phyloP scores from a whole-genome alignment of 2,113 vertebrate species.

The Papio anubis region DNA sequence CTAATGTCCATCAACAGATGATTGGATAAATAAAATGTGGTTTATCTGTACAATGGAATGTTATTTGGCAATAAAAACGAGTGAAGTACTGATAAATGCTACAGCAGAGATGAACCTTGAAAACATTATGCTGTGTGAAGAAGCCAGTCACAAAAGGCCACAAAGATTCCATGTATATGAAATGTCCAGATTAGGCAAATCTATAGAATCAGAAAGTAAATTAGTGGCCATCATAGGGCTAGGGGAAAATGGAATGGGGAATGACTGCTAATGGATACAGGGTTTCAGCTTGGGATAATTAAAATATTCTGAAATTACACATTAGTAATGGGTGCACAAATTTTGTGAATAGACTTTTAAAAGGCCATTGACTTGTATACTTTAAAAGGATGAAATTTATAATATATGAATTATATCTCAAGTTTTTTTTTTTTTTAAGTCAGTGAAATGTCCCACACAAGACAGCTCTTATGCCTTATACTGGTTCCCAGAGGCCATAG shows the following conservation, averaged over 20 bases:
- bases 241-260: not conserved
- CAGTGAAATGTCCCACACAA: not conserved
- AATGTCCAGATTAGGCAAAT: not conserved
- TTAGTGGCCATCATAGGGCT: not conserved
- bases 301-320: not conserved
- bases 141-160: not conserved
- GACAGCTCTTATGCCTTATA: not conserved
- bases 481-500: not conserved
- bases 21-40: not conserved
- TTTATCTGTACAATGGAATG: not conserved
- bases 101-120: not conserved
- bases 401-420: not conserved
- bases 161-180: not conserved
- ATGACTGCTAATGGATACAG: not conserved
- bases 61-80: not conserved
- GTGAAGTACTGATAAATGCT: not conserved
- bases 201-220: not conserved
- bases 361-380: not conserved
- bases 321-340: not conserved
- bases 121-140: not conserved
- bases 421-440: not conserved
- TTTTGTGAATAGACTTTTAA: not conserved
- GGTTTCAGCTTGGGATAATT: not conserved
- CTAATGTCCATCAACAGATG: not conserved
- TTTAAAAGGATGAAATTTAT: conserved; percentile 30